phyloP scores from a whole-genome alignment of 2,113 vertebrate species.

The Brachionichthys hirsutus region DNA sequence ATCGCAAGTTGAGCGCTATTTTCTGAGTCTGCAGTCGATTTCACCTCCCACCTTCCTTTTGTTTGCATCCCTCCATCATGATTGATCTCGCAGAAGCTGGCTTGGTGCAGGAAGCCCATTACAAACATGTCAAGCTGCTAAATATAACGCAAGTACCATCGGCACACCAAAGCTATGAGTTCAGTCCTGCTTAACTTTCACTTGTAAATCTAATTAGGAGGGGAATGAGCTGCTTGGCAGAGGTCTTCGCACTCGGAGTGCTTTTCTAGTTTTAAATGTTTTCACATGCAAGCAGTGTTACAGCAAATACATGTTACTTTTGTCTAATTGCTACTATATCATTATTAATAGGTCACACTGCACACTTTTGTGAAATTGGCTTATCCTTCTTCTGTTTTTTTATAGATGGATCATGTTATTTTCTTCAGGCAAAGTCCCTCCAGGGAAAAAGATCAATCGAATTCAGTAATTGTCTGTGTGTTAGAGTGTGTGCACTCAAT shows the following conservation, averaged over 20 bases:
- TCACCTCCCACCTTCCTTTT: constrained; percentile 5
- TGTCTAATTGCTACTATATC: constrained; percentile 11
- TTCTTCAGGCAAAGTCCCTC: constrained; percentile 1
- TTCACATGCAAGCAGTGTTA: not conserved
- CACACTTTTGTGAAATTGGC: constrained; percentile 19
- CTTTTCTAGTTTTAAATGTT: too few relatives aligned
- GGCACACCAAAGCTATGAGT: too few relatives aligned
- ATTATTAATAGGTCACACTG: constrained; percentile 24
- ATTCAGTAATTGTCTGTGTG: constrained; percentile 53
- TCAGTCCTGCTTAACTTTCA: too few relatives aligned
- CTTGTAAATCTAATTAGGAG: too few relatives aligned
- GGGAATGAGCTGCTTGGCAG: too few relatives aligned
- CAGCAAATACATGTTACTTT: not conserved
- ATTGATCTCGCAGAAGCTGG: not conserved
- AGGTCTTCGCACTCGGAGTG: too few relatives aligned
- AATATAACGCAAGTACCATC: too few relatives aligned
- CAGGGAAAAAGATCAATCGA: constrained; percentile 49
- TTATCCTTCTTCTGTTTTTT: constrained; percentile 7
- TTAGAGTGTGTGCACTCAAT: constrained; percentile 28
- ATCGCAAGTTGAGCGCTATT: constrained; percentile 12
- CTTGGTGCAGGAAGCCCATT: constrained; percentile 3
- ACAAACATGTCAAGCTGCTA: not conserved
- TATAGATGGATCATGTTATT: constrained; percentile 23
- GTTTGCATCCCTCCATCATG: not conserved
- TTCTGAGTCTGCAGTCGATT: constrained; percentile 5